A percentile compares a stretch with the other conserved stretches of the same genome.
Evolutionary conservation across 2,113 vertebrate species (phyloP).

Genomic region (Chaetura pelagica): DNA sequence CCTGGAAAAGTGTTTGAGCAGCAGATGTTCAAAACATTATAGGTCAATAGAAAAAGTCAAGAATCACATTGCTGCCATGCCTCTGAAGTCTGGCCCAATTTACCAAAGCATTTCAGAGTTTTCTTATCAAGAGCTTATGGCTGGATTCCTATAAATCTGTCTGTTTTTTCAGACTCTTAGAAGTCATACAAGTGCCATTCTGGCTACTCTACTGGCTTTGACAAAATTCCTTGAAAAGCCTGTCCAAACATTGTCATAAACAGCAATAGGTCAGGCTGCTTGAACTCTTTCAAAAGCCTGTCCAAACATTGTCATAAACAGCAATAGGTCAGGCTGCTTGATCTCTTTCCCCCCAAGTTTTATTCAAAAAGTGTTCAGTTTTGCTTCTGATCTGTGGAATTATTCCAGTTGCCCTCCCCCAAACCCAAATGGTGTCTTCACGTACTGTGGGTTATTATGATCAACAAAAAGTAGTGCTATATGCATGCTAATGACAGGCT

Average conservation of each 20-base stretch:
- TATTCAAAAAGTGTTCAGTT: background rate
- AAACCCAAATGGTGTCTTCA: background rate
- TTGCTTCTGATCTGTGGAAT: background rate
- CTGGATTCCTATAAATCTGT: background rate
- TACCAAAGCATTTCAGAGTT: background rate
- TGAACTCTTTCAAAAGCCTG: rapidly evolving
- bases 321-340: background rate
- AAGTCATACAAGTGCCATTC: background rate
- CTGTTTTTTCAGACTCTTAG: background rate
- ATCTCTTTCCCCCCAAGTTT: background rate
- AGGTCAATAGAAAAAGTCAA: background rate
- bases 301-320: background rate
- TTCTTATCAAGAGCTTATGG: background rate
- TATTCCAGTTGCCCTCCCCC: background rate
- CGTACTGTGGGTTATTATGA: background rate
- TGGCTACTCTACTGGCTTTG: background rate
- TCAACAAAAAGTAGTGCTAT: background rate
- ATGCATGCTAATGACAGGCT: background rate
- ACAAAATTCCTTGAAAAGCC: background rate
- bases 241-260: background rate
- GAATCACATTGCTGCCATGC: background rate
- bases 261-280: background rate
- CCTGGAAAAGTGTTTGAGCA: background rate
- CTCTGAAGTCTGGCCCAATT: background rate
- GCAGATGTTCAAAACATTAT: background rate